Evolutionary conservation across 2,113 vertebrate species (phyloP).

Genomic region (Hyperopisus bebe): DNA sequence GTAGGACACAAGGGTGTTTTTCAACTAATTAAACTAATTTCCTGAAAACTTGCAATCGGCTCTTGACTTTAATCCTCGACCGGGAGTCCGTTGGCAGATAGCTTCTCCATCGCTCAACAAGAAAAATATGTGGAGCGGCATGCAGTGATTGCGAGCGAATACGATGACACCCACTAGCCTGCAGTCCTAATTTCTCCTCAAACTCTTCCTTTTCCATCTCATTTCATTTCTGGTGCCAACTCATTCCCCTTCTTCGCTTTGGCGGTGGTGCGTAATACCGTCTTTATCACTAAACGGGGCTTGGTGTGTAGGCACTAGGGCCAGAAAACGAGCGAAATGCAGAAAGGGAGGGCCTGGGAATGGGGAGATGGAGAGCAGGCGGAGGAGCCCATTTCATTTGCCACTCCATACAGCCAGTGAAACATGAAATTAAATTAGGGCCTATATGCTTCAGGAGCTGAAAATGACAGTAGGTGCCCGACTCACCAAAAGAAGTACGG

Average conservation of each 20-base stretch:
- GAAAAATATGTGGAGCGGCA: neutral
- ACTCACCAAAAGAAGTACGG: neutral
- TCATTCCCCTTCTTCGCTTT: neutral
- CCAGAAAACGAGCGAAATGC: neutral
- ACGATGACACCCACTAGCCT: neutral
- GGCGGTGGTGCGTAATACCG: neutral
- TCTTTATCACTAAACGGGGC: neutral
- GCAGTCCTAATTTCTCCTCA: neutral
- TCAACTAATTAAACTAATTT: neutral
- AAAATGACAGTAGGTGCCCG: neutral
- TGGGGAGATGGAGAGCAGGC: neutral
- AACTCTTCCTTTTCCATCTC: neutral
- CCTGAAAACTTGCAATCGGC: neutral
- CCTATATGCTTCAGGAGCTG: slow-evolving; percentile 10
- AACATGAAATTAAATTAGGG: slow-evolving; percentile 33
- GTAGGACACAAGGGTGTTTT: neutral
- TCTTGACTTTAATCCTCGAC: neutral
- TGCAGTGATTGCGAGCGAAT: neutral
- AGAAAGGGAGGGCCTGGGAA: neutral
- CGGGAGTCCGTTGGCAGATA: neutral
- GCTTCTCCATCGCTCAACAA: neutral
- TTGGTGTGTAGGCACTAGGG: neutral
- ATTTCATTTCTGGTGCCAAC: neutral
- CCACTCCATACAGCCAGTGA: slow-evolving; percentile 22
- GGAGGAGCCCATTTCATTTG: neutral